Conservation (phyloP, 2,113 vertebrate genomes). For the Lamprotornis superbus region DNA sequence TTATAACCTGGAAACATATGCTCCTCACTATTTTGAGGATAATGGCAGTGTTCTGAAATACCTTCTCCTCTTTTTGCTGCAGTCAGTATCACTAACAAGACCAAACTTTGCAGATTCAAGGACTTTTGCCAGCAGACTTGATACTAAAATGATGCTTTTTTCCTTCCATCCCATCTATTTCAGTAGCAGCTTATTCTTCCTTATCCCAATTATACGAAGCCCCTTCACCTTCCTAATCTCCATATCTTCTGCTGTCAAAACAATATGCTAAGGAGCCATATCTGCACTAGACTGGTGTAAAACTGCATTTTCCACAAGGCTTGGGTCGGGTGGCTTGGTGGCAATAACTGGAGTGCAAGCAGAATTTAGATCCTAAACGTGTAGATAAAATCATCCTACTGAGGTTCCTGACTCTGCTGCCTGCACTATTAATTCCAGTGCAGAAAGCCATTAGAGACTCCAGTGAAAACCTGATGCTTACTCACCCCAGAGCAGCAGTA, state of each 20-base stretch:
- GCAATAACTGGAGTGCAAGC: not conserved
- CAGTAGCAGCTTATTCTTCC: not conserved
- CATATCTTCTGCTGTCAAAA: not conserved
- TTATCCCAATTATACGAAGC: not conserved
- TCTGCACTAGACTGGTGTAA: not conserved
- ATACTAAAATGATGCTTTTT: not conserved
- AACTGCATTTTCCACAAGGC: not conserved
- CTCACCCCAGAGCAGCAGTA: not conserved
- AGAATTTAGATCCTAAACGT: not conserved
- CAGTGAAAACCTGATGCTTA: conserved; percentile 12
- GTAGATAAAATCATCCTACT: not conserved
- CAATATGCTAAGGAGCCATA: not conserved
- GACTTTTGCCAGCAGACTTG: not conserved
- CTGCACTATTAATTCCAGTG: not conserved
- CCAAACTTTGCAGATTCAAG: not conserved
- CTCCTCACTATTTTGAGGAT: not conserved
- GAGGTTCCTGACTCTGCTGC: not conserved
- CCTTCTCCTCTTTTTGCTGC: not conserved
- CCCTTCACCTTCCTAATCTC: not conserved
- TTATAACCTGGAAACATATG: not conserved
- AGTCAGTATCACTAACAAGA: not conserved
- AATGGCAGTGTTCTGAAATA: not conserved
- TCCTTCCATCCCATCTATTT: not conserved
- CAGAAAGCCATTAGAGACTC: not conserved
- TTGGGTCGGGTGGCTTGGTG: not conserved